Conservation (phyloP, 2,888 invertebrate species). For the Morpho deidamia region DNA sequence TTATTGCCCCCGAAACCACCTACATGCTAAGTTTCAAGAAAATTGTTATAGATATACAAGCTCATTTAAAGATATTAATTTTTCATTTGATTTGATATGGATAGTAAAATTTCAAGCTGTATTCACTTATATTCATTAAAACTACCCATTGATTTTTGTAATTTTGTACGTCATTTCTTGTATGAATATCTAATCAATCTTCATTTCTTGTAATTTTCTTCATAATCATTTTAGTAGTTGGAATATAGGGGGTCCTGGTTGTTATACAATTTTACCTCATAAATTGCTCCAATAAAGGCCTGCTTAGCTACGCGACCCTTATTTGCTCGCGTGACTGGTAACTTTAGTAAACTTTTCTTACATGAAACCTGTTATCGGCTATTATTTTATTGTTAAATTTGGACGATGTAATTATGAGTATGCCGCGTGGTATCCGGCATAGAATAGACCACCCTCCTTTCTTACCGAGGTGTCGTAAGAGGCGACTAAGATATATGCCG, state of each 20-base stretch:
- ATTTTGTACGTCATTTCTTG: neutral
- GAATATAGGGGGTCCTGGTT: constrained; percentile 8
- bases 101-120: no score
- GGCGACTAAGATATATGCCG: no score
- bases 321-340: constrained; percentile 22
- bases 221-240: constrained; percentile 2
- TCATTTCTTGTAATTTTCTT: constrained; percentile 5
- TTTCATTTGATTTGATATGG: no score
- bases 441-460: no score
- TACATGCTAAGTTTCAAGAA: no score
- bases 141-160: neutral
- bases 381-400: constrained; percentile 17
- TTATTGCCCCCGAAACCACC: no score
- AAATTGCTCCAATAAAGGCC: constrained; percentile 14
- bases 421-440: no score
- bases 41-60: no score
- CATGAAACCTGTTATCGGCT: constrained; percentile 16
- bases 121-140: no score
- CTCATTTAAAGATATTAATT: no score
- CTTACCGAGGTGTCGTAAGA: no score
- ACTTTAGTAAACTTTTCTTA: constrained; percentile 17
- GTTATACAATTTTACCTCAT: constrained; percentile 7
- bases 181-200: constrained; percentile 6
- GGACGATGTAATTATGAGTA: constrained; percentile 10
- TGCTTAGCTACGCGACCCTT: constrained; percentile 10